Base-by-base conservation (phyloP, 2,888 invertebrate species). In the Drosophila stalkeri region DNA sequence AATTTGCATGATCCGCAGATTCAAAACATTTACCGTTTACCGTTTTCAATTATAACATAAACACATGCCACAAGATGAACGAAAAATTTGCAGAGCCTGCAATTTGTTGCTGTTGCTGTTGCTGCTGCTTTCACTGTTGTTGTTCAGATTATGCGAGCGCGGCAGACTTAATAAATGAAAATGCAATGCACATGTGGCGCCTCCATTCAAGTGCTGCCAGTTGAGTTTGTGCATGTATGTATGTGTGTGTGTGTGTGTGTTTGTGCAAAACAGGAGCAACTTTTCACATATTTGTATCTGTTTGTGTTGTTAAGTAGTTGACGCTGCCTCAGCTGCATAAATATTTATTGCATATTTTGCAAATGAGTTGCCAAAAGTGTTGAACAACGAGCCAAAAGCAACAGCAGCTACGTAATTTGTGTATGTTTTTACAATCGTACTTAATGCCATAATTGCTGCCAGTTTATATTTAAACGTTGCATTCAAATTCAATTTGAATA, bases 301-400 rank as follows among this genome's bases (percentile, higher is more conserved):
- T 87, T 85, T 85, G 82, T 87, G 87, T 82, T 85, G 86, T 87
- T 85, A 85, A 85, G 85, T 85, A 86, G 83, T 86, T 88, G 79
- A 55, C 35, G 71, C 85, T 68, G 74, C 80, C 69, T 67, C 86
- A 80, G 78, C 83, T 84, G 84, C 84, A 89, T 86, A 85, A 85
- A 86, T 86, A 86, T 89, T 86, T 86, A 86, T 86, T 89, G 84
- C 83, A 83, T 81, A 82, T 81, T 78, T 78, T 72, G 81, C 72
- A 82, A 81, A 82, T 81, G 76, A 79, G 79, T 81, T 81, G 73
- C 79, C 73, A 76, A 79, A 82, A 80, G 71, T 77, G 85, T 71
- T 68, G 64, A 68, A 67, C 73, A 66, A 27, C 69, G 55, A 61
- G 47, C 41, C 44, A 35, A 33, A 31, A 31, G 27, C 59, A 60